Conservation (phyloP, 2,797 vertebrate species). For the Tadarida brasiliensis region DNA sequence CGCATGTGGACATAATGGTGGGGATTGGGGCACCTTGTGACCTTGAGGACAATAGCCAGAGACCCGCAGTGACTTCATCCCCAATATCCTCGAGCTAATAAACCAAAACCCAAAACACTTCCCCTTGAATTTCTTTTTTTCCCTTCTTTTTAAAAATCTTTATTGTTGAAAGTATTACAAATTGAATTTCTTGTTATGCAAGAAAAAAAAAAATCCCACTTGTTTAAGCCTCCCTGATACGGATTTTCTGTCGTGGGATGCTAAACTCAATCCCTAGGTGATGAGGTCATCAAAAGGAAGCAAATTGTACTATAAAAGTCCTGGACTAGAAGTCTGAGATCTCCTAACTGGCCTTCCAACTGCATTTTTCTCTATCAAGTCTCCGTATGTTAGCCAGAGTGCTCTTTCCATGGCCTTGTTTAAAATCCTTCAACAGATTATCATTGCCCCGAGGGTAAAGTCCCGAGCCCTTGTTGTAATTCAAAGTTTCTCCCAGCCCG, state of each 20-base stretch:
- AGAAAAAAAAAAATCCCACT: background rate
- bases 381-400: background rate
- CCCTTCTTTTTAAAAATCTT: too few species aligned
- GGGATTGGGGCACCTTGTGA: background rate
- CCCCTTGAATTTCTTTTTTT: background rate
- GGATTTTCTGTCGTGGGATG: background rate
- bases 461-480: too few species aligned
- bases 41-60: background rate
- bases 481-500: background rate
- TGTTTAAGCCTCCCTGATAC: background rate
- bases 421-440: background rate
- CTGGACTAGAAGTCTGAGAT: background rate
- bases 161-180: too few species aligned
- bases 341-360: background rate
- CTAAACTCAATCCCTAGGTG: background rate
- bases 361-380: background rate
- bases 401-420: background rate
- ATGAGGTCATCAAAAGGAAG: background rate
- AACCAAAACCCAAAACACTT: background rate
- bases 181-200: background rate
- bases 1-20: background rate
- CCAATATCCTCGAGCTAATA: background rate
- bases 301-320: background rate
- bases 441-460: background rate
- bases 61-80: background rate